Evolutionary conservation across 1,140 invertebrate species (phyloP).

Genomic region (Heterodera schachtii): DNA sequence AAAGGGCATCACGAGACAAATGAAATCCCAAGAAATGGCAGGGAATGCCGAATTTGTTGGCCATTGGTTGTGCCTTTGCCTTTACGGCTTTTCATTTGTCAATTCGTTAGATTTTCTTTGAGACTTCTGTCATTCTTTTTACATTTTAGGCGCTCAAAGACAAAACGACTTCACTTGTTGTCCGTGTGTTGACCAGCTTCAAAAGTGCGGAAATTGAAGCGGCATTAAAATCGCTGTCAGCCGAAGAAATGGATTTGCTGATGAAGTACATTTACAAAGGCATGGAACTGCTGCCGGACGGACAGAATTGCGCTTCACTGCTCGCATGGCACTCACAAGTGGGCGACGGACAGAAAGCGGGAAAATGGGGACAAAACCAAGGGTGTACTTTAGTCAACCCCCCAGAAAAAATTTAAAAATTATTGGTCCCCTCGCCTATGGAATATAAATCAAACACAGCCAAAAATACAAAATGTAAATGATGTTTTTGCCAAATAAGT

Average conservation of each 20-base stretch:
- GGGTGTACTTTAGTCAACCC: no score
- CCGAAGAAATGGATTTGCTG: constrained; percentile 38
- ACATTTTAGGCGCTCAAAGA: constrained; percentile 30
- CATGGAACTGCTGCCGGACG: constrained; percentile 46
- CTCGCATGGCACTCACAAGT: constrained; percentile 44
- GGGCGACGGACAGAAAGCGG: not conserved
- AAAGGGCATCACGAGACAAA: not conserved
- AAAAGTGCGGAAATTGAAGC: constrained; percentile 42
- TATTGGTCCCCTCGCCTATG: no score
- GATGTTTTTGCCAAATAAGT: not conserved
- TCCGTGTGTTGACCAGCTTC: constrained; percentile 41
- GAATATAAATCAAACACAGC: no score
- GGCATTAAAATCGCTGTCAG: constrained; percentile 16
- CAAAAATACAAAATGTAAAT: no score
- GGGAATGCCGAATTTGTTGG: no score
- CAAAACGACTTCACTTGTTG: constrained; percentile 31
- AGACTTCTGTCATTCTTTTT: not conserved
- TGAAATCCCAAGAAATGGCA: no score
- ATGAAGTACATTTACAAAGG: constrained; percentile 50
- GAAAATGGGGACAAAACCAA: not conserved
- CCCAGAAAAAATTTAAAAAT: no score
- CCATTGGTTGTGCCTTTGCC: no score
- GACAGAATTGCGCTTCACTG: constrained; percentile 39
- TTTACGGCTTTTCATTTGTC: not conserved
- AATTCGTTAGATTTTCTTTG: not conserved